These are phyloP conservation scores for Cephus nigrinus DNA, from an alignment of 2,888 invertebrate genomes.

Conservation along the genomic window DNA sequence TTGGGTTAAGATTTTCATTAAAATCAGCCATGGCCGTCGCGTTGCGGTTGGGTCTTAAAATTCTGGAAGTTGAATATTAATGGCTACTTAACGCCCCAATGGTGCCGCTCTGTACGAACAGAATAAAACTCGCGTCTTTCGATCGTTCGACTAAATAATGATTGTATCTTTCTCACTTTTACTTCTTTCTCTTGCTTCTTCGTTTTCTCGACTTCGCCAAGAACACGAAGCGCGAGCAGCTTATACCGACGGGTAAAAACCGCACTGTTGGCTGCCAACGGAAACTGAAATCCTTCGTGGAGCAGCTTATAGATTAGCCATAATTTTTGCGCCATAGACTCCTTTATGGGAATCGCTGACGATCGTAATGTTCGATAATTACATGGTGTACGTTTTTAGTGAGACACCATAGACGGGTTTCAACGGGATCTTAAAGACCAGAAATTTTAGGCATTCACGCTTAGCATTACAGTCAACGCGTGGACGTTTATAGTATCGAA, in stretches of 20 bases:
- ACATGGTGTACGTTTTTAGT: background rate
- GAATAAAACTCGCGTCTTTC: background rate
- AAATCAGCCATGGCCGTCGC: background rate
- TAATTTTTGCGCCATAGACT: background rate
- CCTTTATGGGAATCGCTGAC: background rate
- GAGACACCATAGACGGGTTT: background rate
- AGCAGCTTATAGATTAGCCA: background rate
- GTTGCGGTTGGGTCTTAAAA: slow-evolving; percentile 23
- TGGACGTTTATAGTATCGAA: background rate
- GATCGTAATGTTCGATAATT: background rate
- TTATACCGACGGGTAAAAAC: background rate
- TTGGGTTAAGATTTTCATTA: slow-evolving; percentile 6
- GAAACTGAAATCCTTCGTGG: background rate
- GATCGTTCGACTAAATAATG: background rate
- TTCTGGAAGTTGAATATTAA: slow-evolving; percentile 42
- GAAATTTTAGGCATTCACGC: background rate
- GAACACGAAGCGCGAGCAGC: background rate
- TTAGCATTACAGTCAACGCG: background rate
- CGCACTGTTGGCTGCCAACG: background rate
- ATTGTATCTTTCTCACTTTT: background rate
- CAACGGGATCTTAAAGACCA: background rate
- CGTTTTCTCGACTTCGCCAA: background rate
- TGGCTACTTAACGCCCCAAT: slow-evolving; percentile 22
- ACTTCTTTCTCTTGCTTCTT: background rate
- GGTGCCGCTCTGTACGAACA: background rate